Conservation (phyloP, 2,888 invertebrate genomes). For the Pseudococcus viburni region DNA sequence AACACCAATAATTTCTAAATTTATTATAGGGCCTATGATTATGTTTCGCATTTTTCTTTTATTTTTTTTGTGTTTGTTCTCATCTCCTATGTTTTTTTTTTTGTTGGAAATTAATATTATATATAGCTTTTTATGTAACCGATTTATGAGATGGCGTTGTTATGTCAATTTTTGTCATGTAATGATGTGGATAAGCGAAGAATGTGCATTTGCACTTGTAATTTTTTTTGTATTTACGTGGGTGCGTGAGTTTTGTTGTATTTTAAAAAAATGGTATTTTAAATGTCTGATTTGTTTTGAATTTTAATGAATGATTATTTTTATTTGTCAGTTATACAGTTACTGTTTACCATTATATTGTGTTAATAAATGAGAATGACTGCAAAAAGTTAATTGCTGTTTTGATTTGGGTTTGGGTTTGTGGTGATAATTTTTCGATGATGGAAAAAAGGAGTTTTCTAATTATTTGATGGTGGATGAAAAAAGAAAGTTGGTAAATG, state of each 20-base stretch:
- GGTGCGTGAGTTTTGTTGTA: constrained; percentile 59
- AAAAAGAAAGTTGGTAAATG: no score
- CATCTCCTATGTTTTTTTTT: neutral
- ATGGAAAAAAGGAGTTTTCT: no score
- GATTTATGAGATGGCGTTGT: constrained; percentile 25
- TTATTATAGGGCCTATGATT: constrained; percentile 47
- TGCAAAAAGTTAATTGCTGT: constrained; percentile 35
- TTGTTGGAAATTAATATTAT: constrained; percentile 17
- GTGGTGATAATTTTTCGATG: no score
- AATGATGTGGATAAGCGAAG: constrained; percentile 22
- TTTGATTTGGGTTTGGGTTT: no score
- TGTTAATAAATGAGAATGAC: constrained; percentile 62
- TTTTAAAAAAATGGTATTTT: constrained; percentile 29
- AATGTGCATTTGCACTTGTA: constrained; percentile 11
- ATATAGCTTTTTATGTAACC: constrained; percentile 24
- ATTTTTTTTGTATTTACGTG: constrained; percentile 27
- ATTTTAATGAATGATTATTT: constrained; percentile 57
- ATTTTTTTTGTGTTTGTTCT: constrained; percentile 8
- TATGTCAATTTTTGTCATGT: constrained; percentile 44
- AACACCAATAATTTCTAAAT: constrained; percentile 53
- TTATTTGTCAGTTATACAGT: constrained; percentile 63
- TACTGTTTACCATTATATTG: constrained; percentile 66
- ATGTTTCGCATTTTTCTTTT: constrained; percentile 23
- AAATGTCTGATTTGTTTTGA: constrained; percentile 49
- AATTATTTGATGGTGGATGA: no score